Percentiles rank a stretch among this genome's conserved stretches.
Conservation (phyloP, 2,797 vertebrate species). For the Coregonus ussuriensis region DNA sequence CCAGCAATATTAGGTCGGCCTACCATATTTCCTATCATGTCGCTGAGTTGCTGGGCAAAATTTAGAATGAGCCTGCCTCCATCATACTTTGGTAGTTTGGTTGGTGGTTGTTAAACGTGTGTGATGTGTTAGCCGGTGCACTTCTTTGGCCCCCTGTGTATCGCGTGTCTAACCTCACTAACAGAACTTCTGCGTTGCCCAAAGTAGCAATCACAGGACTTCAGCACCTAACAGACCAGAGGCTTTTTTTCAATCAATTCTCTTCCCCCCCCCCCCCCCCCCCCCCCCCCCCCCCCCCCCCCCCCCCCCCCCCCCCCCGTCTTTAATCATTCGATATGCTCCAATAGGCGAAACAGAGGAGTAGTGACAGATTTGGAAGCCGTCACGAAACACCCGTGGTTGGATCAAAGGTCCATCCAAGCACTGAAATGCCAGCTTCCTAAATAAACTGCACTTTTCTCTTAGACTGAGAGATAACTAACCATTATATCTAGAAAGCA, state of each 20-base stretch:
- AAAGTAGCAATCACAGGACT: constrained; percentile 54
- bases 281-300: constrained; percentile 10
- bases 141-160: constrained; percentile 59
- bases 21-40: constrained; percentile 59
- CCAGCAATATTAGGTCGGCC: not conserved
- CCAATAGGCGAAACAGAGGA: constrained; percentile 72
- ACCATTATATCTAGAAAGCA: not conserved
- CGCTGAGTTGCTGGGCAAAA: constrained; percentile 77
- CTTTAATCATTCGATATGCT: constrained; percentile 54
- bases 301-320: constrained; percentile 11
- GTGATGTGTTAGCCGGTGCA: constrained; percentile 60
- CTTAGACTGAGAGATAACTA: not conserved
- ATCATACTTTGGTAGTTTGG: constrained; percentile 55
- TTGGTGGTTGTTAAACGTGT: constrained; percentile 58
- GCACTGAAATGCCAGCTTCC: not conserved
- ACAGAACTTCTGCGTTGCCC: constrained; percentile 61
- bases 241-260: constrained; percentile 35
- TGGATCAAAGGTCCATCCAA: constrained; percentile 12
- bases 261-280: constrained; percentile 10
- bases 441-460: not conserved
- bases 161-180: constrained; percentile 76
- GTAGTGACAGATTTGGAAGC: constrained; percentile 66
- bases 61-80: constrained; percentile 42
- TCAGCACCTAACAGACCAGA: constrained; percentile 36
- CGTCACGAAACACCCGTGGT: constrained; percentile 2